These are phyloP conservation scores for Pangasius djambal DNA, from an alignment of 2,797 vertebrate genomes.

Conservation along the genomic window DNA sequence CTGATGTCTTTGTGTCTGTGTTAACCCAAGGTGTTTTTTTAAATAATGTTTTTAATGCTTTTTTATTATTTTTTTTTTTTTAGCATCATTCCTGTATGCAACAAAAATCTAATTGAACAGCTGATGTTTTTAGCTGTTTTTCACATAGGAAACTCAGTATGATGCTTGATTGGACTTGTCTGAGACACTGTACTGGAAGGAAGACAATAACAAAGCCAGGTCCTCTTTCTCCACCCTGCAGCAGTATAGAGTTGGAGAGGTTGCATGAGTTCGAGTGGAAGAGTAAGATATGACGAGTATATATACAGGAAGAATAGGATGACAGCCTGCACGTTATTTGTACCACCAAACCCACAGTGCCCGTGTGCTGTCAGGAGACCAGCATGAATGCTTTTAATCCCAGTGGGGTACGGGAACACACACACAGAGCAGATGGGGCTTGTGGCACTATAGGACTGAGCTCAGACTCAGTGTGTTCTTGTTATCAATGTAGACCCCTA, in stretches of 20 bases:
- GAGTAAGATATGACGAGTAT: not conserved
- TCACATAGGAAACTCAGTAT: not conserved
- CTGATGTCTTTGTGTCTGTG: not conserved
- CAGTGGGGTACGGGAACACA: conserved; percentile 19
- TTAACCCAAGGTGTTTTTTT: not conserved
- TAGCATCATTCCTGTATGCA: not conserved
- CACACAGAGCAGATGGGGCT: conserved; percentile 38
- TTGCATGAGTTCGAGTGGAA: not conserved
- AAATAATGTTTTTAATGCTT: too few relatives aligned
- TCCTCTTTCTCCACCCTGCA: conserved; percentile 49
- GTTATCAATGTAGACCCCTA: conserved; percentile 30
- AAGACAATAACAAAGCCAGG: conserved; percentile 43
- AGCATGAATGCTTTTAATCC: conserved; percentile 35
- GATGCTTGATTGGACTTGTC: not conserved
- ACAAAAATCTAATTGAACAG: not conserved
- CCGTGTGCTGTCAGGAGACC: conserved; percentile 13
- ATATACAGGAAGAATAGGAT: not conserved
- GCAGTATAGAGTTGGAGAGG: not conserved
- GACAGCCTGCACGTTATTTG: conserved; percentile 1
- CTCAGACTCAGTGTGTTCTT: conserved; percentile 27
- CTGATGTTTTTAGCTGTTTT: not conserved
- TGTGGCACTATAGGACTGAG: conserved; percentile 8
- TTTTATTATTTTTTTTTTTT: too few relatives aligned
- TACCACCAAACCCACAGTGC: conserved; percentile 29
- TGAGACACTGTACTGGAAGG: not conserved